Evolutionary conservation across 2,888 invertebrate genomes (phyloP).

Genomic region (Cremastobaeus sp.): DNA sequence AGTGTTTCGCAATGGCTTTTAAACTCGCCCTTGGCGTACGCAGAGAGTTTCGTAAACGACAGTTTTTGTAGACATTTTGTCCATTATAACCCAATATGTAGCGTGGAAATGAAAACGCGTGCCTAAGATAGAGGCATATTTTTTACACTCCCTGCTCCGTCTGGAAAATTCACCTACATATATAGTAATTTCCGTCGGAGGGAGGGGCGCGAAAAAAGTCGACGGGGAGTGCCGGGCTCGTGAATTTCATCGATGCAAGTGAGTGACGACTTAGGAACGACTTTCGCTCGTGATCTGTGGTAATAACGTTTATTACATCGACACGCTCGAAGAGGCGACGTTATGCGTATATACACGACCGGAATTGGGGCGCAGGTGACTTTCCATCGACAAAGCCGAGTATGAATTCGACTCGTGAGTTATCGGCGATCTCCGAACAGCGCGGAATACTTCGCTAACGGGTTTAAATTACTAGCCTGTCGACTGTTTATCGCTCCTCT

Average conservation of each 20-base stretch:
- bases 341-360: constrained; percentile 46
- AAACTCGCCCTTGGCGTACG: no score
- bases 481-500: constrained; percentile 25
- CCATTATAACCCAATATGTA: no score
- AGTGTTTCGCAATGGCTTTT: no score
- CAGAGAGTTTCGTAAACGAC: no score
- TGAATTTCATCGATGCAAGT: constrained; percentile 41
- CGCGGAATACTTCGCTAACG: constrained; percentile 37
- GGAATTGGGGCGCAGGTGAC: constrained; percentile 59
- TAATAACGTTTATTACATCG: constrained; percentile 56
- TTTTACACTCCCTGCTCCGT: no score
- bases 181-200: not conserved
- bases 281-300: constrained; percentile 54
- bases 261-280: constrained; percentile 43
- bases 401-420: constrained; percentile 28
- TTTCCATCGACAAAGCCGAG: constrained; percentile 41
- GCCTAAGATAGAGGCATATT: no score
- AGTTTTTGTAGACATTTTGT: no score
- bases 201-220: constrained; percentile 7
- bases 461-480: constrained; percentile 42
- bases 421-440: constrained; percentile 45
- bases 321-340: constrained; percentile 53
- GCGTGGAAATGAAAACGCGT: no score
- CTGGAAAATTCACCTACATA: constrained; percentile 10
- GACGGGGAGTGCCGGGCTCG: constrained; percentile 31